Evolutionary conservation across 2,113 vertebrate genomes (phyloP).

Genomic region (Macquaria australasica): DNA sequence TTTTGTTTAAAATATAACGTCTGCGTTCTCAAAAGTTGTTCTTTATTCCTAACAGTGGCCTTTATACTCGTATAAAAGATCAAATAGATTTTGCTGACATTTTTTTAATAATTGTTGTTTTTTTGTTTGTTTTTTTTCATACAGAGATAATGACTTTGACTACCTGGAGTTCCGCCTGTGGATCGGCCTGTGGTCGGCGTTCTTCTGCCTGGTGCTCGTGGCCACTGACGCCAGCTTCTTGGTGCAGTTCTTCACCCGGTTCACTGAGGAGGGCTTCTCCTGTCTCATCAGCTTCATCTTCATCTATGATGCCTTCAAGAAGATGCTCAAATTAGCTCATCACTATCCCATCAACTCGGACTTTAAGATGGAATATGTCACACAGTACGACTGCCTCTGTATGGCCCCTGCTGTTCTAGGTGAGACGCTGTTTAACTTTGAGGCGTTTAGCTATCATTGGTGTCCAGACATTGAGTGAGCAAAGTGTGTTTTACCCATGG

Average conservation of each 20-base stretch:
- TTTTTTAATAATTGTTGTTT: background rate
- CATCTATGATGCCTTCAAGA: slow-evolving; percentile 99
- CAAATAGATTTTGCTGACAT: background rate
- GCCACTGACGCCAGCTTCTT: slow-evolving; percentile 96
- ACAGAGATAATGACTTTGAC: slow-evolving; percentile 92
- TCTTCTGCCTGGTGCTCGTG: slow-evolving; percentile 93
- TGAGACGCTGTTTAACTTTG: slow-evolving; percentile 70
- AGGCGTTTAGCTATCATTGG: background rate
- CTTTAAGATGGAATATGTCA: slow-evolving; percentile 88
- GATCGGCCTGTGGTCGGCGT: slow-evolving; percentile 98
- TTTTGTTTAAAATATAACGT: background rate
- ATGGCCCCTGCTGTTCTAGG: slow-evolving; percentile 86
- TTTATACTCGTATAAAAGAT: background rate
- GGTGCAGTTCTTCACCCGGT: slow-evolving; percentile 98
- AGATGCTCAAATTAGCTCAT: slow-evolving; percentile 95
- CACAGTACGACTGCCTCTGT: slow-evolving; percentile 92
- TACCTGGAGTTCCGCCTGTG: slow-evolving; percentile 98
- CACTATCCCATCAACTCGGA: slow-evolving; percentile 94
- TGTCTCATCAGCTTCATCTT: slow-evolving; percentile 99
- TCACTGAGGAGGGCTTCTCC: slow-evolving; percentile 98
- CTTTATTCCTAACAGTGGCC: background rate
- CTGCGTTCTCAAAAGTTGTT: background rate
- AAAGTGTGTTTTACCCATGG: background rate
- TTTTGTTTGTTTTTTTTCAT: background rate
- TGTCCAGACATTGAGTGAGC: background rate